Base-by-base conservation (phyloP, 2,797 vertebrate genomes). In the Bovichtus variegatus region DNA sequence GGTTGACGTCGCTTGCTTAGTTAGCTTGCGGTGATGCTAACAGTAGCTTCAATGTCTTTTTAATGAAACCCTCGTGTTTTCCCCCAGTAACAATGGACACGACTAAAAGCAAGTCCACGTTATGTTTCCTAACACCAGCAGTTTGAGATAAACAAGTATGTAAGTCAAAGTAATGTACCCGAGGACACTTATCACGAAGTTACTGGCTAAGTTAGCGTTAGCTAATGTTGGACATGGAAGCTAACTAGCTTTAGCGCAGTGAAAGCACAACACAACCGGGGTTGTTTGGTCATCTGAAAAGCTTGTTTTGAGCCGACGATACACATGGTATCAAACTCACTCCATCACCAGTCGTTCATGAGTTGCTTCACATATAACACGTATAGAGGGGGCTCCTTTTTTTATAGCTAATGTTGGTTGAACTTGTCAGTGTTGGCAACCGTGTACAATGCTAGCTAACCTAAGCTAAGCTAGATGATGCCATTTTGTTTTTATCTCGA, bases 401-500 rank as follows among this genome's bases (percentile, higher is more conserved):
- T 1, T 40, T 5, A 8, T 34, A 9, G 2, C 0, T 11, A 3
- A 27, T 18, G 31, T 2, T 31, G n/a, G 7, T 46, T 18, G 3
- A 61, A 78, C 40, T 74, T 78, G 15, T 41, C 46, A 34, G 4
- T n/a, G 11, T 76, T 76, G 53, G 40, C 53, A 19, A 11, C 25
- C 27, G 18, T 58, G 19, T 31, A 27, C 55, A n/a, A 65, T 63
- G 87, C 82, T 91, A 23, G 44, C 54, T 63, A 71, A 72, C 70
- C n/a, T 50, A 46, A 67, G 63, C 70, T 71, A 81, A 75, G 78
- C 74, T 76, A 77, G 51, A 76, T 91, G 94, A 91, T 94, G 93
- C 94, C 94, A 95, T 95, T 95, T 95, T 95, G 94, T 94, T 94
- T 94, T 91, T 82, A 91, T 85, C 74, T 81, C 81, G 80, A 90